Evolutionary conservation across 1,140 invertebrate species (phyloP).

Genomic region (Steinernema feltiae): DNA sequence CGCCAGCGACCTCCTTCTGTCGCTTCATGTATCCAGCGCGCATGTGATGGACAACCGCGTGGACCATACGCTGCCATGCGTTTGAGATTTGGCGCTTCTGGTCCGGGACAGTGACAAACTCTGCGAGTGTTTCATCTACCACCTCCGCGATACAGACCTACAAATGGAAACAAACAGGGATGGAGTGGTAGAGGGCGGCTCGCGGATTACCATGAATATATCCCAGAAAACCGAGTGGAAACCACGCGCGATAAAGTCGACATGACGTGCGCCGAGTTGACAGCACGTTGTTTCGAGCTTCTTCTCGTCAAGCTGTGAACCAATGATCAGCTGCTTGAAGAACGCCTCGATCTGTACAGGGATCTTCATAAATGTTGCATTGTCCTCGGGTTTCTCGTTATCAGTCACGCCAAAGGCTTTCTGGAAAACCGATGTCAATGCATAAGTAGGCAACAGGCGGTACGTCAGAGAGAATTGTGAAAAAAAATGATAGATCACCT

Average conservation of each 20-base stretch:
- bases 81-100: constrained; percentile 21
- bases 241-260: constrained; percentile 32
- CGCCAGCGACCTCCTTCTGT: constrained; percentile 18
- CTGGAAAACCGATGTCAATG: constrained; percentile 16
- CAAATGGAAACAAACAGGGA: neutral
- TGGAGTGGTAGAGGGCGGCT: neutral
- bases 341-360: constrained; percentile 26
- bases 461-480: too few relatives aligned
- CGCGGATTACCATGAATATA: constrained; percentile 25
- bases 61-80: constrained; percentile 30
- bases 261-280: constrained; percentile 27
- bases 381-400: constrained; percentile 24
- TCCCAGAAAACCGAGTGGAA: constrained; percentile 34
- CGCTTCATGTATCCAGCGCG: constrained; percentile 27
- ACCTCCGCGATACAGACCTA: constrained; percentile 30
- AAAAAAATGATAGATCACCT: constrained; percentile 14
- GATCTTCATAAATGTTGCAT: constrained; percentile 27
- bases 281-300: constrained; percentile 19
- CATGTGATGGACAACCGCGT: constrained; percentile 32
- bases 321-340: constrained; percentile 29
- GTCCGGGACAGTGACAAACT: constrained; percentile 17
- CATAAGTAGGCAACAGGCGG: neutral
- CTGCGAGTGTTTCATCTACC: constrained; percentile 26
- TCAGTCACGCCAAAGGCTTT: constrained; percentile 31
- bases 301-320: constrained; percentile 25